Percentiles rank a stretch among this genome's conserved stretches.
These are phyloP conservation scores for Nezara viridula DNA, from an alignment of 2,888 invertebrate genomes.

Conservation along the genomic window DNA sequence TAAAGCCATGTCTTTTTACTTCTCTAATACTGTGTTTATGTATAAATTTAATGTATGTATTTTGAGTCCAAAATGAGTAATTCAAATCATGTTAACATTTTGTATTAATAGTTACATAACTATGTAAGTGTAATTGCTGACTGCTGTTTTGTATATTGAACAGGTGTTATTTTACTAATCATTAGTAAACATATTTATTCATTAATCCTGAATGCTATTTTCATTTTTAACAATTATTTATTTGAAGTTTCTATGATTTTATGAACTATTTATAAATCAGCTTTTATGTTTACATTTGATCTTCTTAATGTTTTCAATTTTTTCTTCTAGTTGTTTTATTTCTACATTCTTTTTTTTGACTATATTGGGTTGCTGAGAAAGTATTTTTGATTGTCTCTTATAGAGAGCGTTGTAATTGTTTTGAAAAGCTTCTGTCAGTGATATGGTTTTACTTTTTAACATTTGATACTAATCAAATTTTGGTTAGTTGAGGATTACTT, in stretches of 20 bases:
- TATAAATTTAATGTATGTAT: constrained; percentile 12
- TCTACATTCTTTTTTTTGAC: not conserved
- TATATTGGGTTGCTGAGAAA: not conserved
- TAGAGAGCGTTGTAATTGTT: not conserved
- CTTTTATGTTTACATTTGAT: not conserved
- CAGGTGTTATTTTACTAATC: not conserved
- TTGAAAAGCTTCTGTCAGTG: not conserved
- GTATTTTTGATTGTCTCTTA: not conserved
- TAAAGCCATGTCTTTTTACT: constrained; percentile 41
- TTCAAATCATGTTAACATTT: constrained; percentile 1
- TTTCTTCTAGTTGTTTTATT: not conserved
- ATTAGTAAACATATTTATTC: not conserved
- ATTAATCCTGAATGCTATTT: not conserved
- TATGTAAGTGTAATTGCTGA: not conserved
- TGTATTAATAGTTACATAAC: not conserved
- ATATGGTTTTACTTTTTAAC: not conserved
- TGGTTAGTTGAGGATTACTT: not conserved
- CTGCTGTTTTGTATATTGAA: constrained; percentile 34
- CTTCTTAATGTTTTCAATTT: not conserved
- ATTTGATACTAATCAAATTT: not conserved
- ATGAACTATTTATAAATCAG: not conserved
- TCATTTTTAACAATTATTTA: not conserved
- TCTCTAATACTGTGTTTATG: not conserved
- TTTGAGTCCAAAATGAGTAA: not conserved
- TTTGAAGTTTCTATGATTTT: not conserved